Base-by-base conservation (phyloP, 2,797 vertebrate species). In the Lagorchestes hirsutus region DNA sequence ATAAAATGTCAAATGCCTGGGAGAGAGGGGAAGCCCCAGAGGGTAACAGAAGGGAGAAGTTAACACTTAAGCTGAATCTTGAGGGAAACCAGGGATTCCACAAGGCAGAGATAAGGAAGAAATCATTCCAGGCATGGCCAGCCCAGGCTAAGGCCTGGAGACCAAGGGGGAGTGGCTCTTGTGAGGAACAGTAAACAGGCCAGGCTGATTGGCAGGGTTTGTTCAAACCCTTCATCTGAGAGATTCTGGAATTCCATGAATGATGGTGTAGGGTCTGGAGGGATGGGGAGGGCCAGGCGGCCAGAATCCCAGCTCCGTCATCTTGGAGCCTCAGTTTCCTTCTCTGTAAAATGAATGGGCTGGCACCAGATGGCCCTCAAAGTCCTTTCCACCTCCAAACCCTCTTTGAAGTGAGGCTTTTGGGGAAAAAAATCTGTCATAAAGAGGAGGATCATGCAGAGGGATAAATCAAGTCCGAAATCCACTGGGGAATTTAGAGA, bases 61-160 rank as follows among this genome's bases (percentile, higher is more conserved):
- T 22, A 82, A 82, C 67, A 40, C 67, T 82, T 46, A 24, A 82
- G 9, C 74, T 46, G 22, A 46, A 24, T 50, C 40, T 87, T 87
- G 74, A 87, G 40, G 74, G 74, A 87, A 87, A 87, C 74, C 74
- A 87, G 74, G 74, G 74, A 87, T 87, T 87, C 74, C 74, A 87
- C 22, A 46, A 87, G 74, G 74, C 40, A 24, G 40, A 87, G 74
- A 87, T 87, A 87, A 87, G 40, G 40, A 87, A 87, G 74, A 46
- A 50, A 87, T 40, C 40, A 87, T 87, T 50, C 74, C 74, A 87
- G 22, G 74, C 40, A 50, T 10, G 74, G 62, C 14, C 62, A n/a
- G 34, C 4, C 13, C 34, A n/a, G 62, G 31, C 59, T 6, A 82
- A 27, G 40, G 74, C 74, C 74, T 0, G 3, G 40, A 87, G 18